A percentile compares a stretch with the other conserved stretches of the same genome.
These are phyloP conservation scores for Actinia tenebrosa DNA, from an alignment of 64 coral and sea anemone genomes.

Conservation along the genomic window DNA sequence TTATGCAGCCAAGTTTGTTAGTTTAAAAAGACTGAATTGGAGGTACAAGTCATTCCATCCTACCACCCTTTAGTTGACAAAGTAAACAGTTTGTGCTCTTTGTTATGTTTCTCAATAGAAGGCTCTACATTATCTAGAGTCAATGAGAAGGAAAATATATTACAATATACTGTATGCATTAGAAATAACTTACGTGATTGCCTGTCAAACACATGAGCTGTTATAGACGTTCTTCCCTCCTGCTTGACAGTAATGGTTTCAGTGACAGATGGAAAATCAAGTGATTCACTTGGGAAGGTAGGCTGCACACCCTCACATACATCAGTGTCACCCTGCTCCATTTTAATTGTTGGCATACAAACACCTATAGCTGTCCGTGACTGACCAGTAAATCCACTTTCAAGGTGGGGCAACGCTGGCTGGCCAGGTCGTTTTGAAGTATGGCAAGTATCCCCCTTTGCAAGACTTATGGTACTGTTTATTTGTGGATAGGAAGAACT, in stretches of 20 bases:
- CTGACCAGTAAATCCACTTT: background rate
- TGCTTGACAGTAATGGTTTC: constrained; percentile 4
- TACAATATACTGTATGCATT: background rate
- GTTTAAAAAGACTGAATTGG: too few relatives aligned
- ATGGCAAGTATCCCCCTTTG: background rate
- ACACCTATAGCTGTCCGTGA: constrained; percentile 10
- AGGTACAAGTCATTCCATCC: too few relatives aligned
- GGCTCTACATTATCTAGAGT: too few relatives aligned
- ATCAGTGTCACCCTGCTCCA: background rate
- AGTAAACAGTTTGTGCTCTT: too few relatives aligned
- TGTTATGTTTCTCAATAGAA: too few relatives aligned
- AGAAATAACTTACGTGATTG: background rate
- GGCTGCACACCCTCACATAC: constrained; percentile 18
- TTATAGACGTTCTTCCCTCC: background rate
- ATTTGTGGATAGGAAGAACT: background rate
- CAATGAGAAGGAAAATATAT: too few relatives aligned
- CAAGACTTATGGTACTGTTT: background rate
- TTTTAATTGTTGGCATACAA: constrained; percentile 16
- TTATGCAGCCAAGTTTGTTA: too few relatives aligned
- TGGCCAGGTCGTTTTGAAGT: background rate
- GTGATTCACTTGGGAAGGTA: background rate
- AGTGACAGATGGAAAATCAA: constrained; percentile 22
- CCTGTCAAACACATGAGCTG: background rate
- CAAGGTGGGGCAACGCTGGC: background rate
- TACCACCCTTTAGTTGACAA: too few relatives aligned